Conservation (phyloP, 2,888 invertebrate genomes). For the Phrixothrix hirtus region DNA sequence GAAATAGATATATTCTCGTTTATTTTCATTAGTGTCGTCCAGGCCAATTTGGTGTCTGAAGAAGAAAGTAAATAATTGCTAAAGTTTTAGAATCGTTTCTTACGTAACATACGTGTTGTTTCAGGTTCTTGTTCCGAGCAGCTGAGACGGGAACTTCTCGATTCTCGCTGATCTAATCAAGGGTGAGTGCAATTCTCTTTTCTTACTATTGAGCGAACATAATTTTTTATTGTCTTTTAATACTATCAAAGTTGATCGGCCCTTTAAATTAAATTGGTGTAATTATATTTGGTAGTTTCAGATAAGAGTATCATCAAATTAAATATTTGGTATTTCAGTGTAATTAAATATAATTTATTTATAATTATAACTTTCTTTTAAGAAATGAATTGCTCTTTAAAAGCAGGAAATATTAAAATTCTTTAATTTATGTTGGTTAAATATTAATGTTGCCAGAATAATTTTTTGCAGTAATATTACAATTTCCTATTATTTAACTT, state of each 20-base stretch:
- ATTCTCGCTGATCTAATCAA: slow-evolving; percentile 45
- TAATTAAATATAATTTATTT: too few relatives aligned
- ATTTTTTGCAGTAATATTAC: too few relatives aligned
- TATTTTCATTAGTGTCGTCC: slow-evolving; percentile 23
- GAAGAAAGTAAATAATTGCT: slow-evolving; percentile 17
- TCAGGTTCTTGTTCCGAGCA: slow-evolving; percentile 36
- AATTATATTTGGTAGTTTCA: too few relatives aligned
- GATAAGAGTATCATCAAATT: too few relatives aligned
- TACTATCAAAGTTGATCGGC: not conserved
- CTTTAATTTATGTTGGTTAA: too few relatives aligned
- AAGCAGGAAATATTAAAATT: too few relatives aligned
- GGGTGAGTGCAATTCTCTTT: slow-evolving; percentile 42
- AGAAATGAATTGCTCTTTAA: too few relatives aligned
- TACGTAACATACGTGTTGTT: slow-evolving; percentile 33
- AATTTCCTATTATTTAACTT: too few relatives aligned
- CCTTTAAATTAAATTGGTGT: slow-evolving; percentile 8
- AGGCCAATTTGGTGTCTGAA: slow-evolving; percentile 15
- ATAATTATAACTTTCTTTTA: too few relatives aligned
- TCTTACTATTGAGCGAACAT: not conserved
- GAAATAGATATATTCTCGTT: slow-evolving; percentile 18
- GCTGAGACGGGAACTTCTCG: slow-evolving; percentile 41
- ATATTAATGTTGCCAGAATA: too few relatives aligned
- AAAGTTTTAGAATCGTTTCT: slow-evolving; percentile 18
- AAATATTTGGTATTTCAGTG: too few relatives aligned
- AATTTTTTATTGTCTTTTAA: not conserved